Conservation (phyloP, 2,797 vertebrate species). For the Micromesistius poutassou region DNA sequence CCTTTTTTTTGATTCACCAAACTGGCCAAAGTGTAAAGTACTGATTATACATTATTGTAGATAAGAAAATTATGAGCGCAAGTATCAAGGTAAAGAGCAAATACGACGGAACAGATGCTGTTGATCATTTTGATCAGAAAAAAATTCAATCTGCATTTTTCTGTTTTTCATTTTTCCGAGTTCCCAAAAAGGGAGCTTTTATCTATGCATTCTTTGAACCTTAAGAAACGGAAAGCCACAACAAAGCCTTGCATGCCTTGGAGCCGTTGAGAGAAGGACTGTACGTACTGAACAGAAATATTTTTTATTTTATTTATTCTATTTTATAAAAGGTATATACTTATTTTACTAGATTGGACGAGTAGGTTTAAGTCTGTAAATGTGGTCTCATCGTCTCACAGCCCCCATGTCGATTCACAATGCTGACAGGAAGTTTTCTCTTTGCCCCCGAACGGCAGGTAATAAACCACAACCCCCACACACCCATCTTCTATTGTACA, state of each 20-base stretch:
- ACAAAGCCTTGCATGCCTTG: conserved; percentile 79
- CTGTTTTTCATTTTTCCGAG: not conserved
- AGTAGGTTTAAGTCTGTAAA: conserved; percentile 58
- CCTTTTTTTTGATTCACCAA: conserved; percentile 69
- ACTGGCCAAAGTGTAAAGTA: conserved; percentile 86
- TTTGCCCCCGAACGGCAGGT: conserved; percentile 45
- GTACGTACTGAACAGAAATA: conserved; percentile 80
- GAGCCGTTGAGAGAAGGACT: conserved; percentile 59
- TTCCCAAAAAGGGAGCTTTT: conserved; percentile 29
- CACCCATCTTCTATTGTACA: conserved; percentile 57
- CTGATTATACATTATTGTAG: conserved; percentile 70
- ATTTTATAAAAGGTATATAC: conserved; percentile 92
- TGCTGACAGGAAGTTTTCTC: conserved; percentile 48
- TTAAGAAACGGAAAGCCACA: conserved; percentile 60
- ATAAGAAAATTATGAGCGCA: conserved; percentile 64
- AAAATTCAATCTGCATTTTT: conserved; percentile 64
- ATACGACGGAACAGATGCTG: conserved; percentile 50
- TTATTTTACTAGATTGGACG: conserved; percentile 78
- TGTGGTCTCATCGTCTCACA: conserved; percentile 57
- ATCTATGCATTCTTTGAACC: conserved; percentile 94
- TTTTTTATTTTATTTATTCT: conserved; percentile 99
- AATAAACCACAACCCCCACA: conserved; percentile 17
- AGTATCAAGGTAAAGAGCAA: conserved; percentile 43
- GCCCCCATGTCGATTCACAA: conserved; percentile 50
- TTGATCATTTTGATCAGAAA: conserved; percentile 67